Conservation (phyloP, 1,140 invertebrate genomes). For the Drosophila persimilis region DNA sequence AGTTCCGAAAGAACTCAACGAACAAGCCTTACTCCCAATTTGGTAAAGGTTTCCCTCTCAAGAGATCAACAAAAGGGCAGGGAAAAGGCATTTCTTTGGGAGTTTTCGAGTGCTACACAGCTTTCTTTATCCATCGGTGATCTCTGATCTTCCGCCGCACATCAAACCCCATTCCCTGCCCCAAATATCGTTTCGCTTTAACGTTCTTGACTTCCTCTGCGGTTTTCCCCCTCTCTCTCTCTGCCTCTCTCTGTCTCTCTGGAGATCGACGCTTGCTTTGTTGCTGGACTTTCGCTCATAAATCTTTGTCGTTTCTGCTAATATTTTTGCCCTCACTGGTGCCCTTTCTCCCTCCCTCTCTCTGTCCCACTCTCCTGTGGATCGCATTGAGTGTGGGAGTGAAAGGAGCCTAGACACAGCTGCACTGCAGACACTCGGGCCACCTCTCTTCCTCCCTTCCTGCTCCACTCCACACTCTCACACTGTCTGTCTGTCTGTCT, state of each 20-base stretch:
- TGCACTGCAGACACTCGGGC: conserved; percentile 8
- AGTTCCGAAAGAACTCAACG: too few species aligned
- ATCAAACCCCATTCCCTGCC: conserved; percentile 26
- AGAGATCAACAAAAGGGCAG: too few species aligned
- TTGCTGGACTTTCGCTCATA: conserved; percentile 40
- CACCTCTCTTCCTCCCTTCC: not conserved
- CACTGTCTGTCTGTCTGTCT: conserved; percentile 16
- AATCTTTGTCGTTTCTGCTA: conserved; percentile 35
- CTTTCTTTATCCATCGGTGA: conserved; percentile 27
- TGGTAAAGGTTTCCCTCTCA: too few species aligned
- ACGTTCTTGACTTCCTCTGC: conserved; percentile 37
- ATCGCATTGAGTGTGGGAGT: conserved; percentile 21
- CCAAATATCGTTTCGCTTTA: conserved; percentile 25
- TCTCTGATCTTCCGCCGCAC: not conserved
- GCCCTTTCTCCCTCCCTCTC: conserved; percentile 15
- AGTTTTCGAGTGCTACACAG: not conserved
- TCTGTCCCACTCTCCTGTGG: conserved; percentile 1
- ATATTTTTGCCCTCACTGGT: conserved; percentile 21
- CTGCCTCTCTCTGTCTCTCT: conserved; percentile 6
- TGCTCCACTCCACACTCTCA: not conserved
- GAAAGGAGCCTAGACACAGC: conserved; percentile 42
- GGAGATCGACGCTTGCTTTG: conserved; percentile 31
- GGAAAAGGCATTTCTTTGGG: too few species aligned
- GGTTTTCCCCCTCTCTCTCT: conserved; percentile 4
- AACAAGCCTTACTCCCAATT: too few species aligned